Conservation (phyloP, 1,140 invertebrate species). For the Drosophila nikananu region DNA sequence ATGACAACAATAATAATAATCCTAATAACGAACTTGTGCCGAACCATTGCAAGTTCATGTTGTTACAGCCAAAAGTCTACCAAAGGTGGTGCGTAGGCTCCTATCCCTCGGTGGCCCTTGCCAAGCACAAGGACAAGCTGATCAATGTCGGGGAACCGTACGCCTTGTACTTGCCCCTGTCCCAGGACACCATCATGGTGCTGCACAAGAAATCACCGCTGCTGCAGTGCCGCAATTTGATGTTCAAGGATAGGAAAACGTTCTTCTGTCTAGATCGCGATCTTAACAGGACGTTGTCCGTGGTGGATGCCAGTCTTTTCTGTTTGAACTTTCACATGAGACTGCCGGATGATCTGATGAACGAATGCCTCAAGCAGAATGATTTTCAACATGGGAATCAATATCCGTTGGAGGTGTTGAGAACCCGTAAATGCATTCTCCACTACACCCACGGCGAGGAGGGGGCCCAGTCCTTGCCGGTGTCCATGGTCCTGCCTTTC, state of each 20-base stretch:
- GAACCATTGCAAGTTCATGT: constrained; percentile 26
- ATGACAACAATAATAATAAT: too few relatives aligned
- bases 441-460: constrained; percentile 37
- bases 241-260: constrained; percentile 11
- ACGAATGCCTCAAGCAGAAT: constrained; percentile 27
- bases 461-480: neutral
- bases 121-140: constrained; percentile 48
- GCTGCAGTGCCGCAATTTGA: constrained; percentile 9
- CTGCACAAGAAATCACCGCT: constrained; percentile 46
- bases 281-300: constrained; percentile 1
- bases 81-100: constrained; percentile 26
- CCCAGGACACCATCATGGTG: constrained; percentile 28
- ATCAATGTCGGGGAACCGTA: constrained; percentile 43
- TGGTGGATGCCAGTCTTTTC: constrained; percentile 11
- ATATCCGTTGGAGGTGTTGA: constrained; percentile 7
- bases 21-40: too few relatives aligned
- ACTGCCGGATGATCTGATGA: constrained; percentile 56
- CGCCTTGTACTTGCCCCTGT: constrained; percentile 32
- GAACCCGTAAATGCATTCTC: constrained; percentile 24
- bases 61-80: neutral
- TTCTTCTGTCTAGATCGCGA: constrained; percentile 27
- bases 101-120: constrained; percentile 31
- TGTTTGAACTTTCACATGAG: constrained; percentile 64
- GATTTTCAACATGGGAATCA: neutral
- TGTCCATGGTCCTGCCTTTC: neutral